These are phyloP conservation scores for Protaetia brevitarsis DNA, from an alignment of 1,140 invertebrate genomes.

Conservation along the genomic window DNA sequence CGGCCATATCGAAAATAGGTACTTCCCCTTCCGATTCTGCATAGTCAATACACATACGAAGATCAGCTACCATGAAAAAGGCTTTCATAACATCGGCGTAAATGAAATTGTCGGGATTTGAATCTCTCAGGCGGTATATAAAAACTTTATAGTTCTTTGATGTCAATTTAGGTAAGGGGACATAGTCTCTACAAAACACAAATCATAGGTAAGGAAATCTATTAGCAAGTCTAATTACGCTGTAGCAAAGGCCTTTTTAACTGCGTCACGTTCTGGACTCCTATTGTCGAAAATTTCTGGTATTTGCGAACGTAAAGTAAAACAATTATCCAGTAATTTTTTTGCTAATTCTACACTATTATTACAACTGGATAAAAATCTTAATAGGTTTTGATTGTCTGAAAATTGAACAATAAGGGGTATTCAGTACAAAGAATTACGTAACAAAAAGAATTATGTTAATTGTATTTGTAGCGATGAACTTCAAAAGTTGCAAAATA, in stretches of 20 bases:
- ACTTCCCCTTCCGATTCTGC: constrained; percentile 60
- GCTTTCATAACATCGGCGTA: constrained; percentile 66
- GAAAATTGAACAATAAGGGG: constrained; percentile 32
- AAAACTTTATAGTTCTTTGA: constrained; percentile 46
- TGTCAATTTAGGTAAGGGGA: constrained; percentile 54
- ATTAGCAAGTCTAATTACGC: not conserved
- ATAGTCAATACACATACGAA: constrained; percentile 56
- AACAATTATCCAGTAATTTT: constrained; percentile 61
- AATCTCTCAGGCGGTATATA: constrained; percentile 59
- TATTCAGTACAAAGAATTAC: not conserved
- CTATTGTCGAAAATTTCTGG: constrained; percentile 64
- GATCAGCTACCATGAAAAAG: constrained; percentile 67
- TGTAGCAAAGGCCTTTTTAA: constrained; percentile 48
- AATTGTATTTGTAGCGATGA: no score
- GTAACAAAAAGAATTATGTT: no score
- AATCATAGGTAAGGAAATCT: not conserved
- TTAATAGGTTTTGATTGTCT: constrained; percentile 56
- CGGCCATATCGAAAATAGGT: constrained; percentile 66
- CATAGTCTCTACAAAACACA: constrained; percentile 56
- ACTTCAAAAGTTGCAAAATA: not conserved
- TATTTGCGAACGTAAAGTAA: constrained; percentile 58
- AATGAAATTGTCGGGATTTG: constrained; percentile 60
- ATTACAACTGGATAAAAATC: constrained; percentile 53
- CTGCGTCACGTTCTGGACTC: constrained; percentile 56
- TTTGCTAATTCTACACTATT: constrained; percentile 58